These are phyloP conservation scores for Chrysogorgia sp. DNA, from an alignment of 92 coral and sea anemone genomes.

Conservation along the genomic window DNA sequence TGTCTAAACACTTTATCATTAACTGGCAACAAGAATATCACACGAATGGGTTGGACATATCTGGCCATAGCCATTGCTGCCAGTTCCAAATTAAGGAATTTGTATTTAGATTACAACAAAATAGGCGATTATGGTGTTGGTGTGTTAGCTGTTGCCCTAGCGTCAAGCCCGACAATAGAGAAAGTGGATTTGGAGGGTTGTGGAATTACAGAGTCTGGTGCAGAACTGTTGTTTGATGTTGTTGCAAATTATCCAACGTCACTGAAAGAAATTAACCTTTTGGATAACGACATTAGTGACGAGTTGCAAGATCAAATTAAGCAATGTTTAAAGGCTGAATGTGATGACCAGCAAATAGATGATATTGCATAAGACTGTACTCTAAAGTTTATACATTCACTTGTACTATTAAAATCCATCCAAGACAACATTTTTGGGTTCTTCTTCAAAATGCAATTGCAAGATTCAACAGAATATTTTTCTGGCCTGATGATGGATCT, in stretches of 20 bases:
- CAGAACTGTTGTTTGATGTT: constrained; percentile 75
- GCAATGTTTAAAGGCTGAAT: constrained; percentile 61
- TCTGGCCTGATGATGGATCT: too few species aligned
- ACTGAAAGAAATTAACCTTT: constrained; percentile 78
- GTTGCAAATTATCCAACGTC: constrained; percentile 79
- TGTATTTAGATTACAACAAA: constrained; percentile 84
- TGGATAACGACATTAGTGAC: constrained; percentile 79
- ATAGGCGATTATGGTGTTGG: constrained; percentile 94
- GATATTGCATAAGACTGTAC: constrained; percentile 7
- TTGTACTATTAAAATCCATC: too few species aligned
- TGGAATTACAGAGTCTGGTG: constrained; percentile 84
- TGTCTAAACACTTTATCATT: constrained; percentile 74
- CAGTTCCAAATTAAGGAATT: constrained; percentile 67
- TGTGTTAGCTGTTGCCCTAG: constrained; percentile 91
- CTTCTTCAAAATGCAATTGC: too few species aligned
- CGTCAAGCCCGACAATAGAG: constrained; percentile 75
- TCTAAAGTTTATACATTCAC: too few species aligned
- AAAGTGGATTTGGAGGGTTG: constrained; percentile 92
- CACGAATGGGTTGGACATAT: constrained; percentile 89
- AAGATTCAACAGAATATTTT: too few species aligned
- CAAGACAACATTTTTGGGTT: too few species aligned
- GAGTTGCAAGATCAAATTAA: constrained; percentile 84
- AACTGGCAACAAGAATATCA: constrained; percentile 80
- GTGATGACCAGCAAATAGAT: constrained; percentile 39
- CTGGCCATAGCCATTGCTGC: constrained; percentile 96